These are phyloP conservation scores for Arctia plantaginis DNA, from an alignment of 2,888 invertebrate species.

Conservation along the genomic window DNA sequence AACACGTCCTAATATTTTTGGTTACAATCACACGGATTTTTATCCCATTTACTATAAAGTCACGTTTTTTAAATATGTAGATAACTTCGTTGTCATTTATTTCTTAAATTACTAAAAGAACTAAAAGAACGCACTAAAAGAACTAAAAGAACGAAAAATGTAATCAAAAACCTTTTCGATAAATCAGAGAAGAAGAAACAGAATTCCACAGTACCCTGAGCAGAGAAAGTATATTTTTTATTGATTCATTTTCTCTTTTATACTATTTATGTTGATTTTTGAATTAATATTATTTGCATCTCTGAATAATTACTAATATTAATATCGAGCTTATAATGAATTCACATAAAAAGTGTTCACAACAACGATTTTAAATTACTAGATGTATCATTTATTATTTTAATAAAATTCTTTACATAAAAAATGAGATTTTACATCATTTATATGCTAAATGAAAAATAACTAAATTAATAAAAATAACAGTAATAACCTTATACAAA, in stretches of 20 bases:
- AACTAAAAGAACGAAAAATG: not conserved
- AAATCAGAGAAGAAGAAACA: not conserved
- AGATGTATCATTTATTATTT: not conserved
- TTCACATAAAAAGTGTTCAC: not conserved
- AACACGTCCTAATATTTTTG: too few species aligned
- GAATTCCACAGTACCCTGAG: not conserved
- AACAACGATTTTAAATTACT: not conserved
- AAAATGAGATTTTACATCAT: not conserved
- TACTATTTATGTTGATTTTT: not conserved
- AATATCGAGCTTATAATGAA: not conserved
- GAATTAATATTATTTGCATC: not conserved
- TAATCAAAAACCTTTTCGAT: not conserved
- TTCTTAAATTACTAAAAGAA: not conserved
- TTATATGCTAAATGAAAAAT: not conserved
- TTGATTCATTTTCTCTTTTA: not conserved
- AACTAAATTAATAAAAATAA: constrained; percentile 11
- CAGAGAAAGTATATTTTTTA: not conserved
- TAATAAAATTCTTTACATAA: not conserved
- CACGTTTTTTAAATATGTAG: not conserved
- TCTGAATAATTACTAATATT: not conserved
- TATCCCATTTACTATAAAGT: not conserved
- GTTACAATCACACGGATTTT: too few species aligned
- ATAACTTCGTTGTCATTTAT: not conserved
- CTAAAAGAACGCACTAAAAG: not conserved
- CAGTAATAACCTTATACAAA: constrained; percentile 23